Percentiles rank a stretch among this genome's conserved stretches.
Conservation (phyloP, 1,140 invertebrate species). For the Eupristina koningsbergeri region DNA sequence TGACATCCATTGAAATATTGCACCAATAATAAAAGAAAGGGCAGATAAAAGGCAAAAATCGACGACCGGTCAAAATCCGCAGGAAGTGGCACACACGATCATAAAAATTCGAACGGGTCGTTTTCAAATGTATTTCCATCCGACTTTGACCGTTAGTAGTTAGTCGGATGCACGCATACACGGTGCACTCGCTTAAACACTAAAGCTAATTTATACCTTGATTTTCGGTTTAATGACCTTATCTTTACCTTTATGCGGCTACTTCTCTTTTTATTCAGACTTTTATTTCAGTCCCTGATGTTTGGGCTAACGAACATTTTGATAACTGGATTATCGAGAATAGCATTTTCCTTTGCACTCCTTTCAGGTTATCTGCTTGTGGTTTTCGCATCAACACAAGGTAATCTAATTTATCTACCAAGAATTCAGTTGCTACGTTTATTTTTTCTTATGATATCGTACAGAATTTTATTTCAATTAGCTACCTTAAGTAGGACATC, state of each 20-base stretch:
- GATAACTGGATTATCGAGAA: conserved; percentile 1
- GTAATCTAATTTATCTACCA: background rate
- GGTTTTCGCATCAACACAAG: background rate
- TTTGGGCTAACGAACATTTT: background rate
- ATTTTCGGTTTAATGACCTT: background rate
- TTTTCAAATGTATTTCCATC: conserved; percentile 3
- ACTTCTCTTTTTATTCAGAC: background rate
- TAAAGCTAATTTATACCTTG: background rate
- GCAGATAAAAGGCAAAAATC: background rate
- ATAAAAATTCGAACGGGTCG: background rate
- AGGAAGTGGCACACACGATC: conserved; percentile 14
- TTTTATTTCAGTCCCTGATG: background rate
- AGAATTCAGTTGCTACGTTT: background rate
- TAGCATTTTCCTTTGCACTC: background rate
- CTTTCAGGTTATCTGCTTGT: background rate
- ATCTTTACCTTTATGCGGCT: background rate
- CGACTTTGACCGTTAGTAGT: background rate
- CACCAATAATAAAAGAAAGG: background rate
- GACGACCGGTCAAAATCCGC: background rate
- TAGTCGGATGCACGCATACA: background rate
- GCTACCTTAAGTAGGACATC: background rate
- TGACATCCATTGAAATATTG: conserved; percentile 4
- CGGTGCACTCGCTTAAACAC: background rate
- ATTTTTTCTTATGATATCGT: background rate
- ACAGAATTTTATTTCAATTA: background rate